phyloP scores from a whole-genome alignment of 2,797 vertebrate species.

The Leucoraja ocellata region DNA sequence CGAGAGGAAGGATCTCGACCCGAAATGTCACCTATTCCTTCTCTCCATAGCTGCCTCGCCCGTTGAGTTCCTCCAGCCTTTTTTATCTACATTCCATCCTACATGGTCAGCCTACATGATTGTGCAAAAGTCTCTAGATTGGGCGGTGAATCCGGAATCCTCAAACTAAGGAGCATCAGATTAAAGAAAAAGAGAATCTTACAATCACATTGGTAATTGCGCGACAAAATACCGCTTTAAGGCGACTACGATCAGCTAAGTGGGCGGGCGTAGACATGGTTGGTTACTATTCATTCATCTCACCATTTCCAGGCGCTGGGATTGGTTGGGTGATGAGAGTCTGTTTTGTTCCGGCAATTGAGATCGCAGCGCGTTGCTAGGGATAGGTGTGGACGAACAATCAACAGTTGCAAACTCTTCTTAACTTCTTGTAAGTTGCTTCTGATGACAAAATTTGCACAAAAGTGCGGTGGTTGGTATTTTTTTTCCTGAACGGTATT shows the following conservation, averaged over 20 bases:
- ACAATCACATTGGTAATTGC: not conserved
- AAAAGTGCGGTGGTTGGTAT: not conserved
- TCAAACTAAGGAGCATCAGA: not conserved
- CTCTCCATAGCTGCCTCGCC: no score
- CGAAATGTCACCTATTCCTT: no score
- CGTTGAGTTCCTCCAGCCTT: no score
- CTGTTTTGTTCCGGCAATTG: not conserved
- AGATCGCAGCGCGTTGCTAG: not conserved
- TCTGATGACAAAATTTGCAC: not conserved
- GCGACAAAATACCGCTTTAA: not conserved
- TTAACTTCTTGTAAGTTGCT: not conserved
- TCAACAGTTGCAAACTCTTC: not conserved
- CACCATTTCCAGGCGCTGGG: not conserved
- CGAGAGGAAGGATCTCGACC: no score
- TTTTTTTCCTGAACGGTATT: not conserved
- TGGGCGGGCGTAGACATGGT: not conserved
- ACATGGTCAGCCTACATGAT: no score
- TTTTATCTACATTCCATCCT: no score
- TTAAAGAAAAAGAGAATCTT: not conserved
- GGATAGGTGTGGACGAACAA: not conserved
- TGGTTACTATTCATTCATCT: not conserved
- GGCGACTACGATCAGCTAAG: not conserved
- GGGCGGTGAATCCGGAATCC: no score
- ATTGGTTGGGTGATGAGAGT: slow-evolving; percentile 8
- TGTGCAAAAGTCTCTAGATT: no score